These are phyloP conservation scores for Etheostoma spectabile DNA, from an alignment of 2,113 vertebrate species.

Conservation along the genomic window DNA sequence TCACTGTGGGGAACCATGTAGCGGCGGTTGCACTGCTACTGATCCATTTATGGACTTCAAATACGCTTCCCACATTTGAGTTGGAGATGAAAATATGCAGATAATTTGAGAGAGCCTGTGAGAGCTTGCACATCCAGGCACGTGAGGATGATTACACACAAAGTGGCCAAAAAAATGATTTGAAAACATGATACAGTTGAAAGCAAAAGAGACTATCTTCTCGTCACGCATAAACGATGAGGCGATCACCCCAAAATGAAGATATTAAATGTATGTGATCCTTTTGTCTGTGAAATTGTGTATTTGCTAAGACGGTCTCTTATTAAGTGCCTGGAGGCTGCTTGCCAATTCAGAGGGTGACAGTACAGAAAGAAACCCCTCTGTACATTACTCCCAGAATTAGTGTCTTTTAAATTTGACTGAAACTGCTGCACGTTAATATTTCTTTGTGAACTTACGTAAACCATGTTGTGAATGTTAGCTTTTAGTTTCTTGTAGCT, in stretches of 20 bases:
- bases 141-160: conserved; percentile 50
- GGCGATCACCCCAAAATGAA: neutral
- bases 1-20: conserved; percentile 50
- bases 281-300: conserved; percentile 11
- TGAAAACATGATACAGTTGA: conserved; percentile 32
- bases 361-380: conserved; percentile 3
- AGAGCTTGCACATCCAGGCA: conserved; percentile 40
- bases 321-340: neutral
- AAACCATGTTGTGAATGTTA: neutral
- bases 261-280: conserved; percentile 13
- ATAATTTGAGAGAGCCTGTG: conserved; percentile 66
- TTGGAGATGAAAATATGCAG: conserved; percentile 63
- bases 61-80: conserved; percentile 57
- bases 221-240: neutral
- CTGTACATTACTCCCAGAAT: neutral
- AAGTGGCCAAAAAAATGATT: conserved; percentile 48
- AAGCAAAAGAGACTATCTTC: conserved; percentile 3
- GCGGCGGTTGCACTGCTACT: conserved; percentile 49
- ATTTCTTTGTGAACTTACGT: neutral
- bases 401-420: neutral
- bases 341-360: neutral
- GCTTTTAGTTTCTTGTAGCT: neutral
- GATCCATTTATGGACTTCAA: conserved; percentile 65
- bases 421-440: neutral
- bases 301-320: conserved; percentile 1